Conservation (phyloP, 1,140 invertebrate genomes). For the Lutraria rhynchaena region DNA sequence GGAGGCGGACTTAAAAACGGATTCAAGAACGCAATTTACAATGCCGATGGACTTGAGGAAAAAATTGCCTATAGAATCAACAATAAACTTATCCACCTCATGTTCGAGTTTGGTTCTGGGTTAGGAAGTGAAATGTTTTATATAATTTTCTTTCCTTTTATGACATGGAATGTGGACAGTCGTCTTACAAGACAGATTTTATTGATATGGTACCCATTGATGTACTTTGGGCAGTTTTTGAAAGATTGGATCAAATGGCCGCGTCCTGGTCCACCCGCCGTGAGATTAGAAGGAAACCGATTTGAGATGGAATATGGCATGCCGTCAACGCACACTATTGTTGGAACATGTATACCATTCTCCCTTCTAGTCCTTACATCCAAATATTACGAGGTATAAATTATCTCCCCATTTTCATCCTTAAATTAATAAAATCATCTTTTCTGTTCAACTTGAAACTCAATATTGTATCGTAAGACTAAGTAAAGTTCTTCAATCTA, state of each 20-base stretch:
- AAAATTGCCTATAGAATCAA: constrained; percentile 84
- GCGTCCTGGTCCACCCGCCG: constrained; percentile 91
- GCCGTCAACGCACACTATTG: constrained; percentile 97
- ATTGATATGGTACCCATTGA: constrained; percentile 92
- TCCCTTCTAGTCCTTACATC: constrained; percentile 91
- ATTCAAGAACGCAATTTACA: constrained; percentile 41
- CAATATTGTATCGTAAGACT: no score
- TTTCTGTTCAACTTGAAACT: no score
- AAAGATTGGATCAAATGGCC: constrained; percentile 91
- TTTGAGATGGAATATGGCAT: constrained; percentile 97
- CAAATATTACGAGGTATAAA: constrained; percentile 89
- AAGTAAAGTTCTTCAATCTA: no score
- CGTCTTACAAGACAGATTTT: constrained; percentile 85
- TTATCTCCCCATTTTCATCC: no score
- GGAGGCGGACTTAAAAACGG: neutral
- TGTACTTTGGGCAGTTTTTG: constrained; percentile 89
- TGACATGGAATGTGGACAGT: constrained; percentile 92
- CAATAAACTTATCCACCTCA: constrained; percentile 93
- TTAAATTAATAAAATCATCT: no score
- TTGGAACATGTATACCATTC: constrained; percentile 92
- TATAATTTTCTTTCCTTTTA: constrained; percentile 92
- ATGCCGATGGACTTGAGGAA: constrained; percentile 28
- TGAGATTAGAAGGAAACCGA: constrained; percentile 88
- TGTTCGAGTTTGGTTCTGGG: constrained; percentile 91
- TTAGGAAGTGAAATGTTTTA: constrained; percentile 95